Conservation (phyloP, 2,797 vertebrate species). For the Hozukius guyotensis region DNA sequence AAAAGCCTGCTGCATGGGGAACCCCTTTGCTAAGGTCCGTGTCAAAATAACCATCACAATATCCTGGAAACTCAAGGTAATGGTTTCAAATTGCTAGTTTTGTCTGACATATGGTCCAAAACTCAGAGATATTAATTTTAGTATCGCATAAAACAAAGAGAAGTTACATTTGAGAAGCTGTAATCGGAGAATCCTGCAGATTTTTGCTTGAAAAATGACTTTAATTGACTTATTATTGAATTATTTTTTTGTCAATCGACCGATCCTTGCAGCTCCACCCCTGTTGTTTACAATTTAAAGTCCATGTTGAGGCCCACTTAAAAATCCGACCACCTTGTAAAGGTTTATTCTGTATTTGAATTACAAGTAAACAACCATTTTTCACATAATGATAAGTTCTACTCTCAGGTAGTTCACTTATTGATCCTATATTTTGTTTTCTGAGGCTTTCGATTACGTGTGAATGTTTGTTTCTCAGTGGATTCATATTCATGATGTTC, state of each 20-base stretch:
- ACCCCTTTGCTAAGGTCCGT: too few species aligned
- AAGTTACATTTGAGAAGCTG: too few species aligned
- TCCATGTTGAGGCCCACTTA: neutral
- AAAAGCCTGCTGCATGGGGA: too few species aligned
- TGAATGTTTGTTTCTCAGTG: neutral
- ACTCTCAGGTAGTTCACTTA: constrained; percentile 22
- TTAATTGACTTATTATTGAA: neutral
- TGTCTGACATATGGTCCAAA: too few species aligned
- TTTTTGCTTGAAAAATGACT: too few species aligned
- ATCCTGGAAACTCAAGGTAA: too few species aligned
- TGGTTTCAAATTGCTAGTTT: too few species aligned
- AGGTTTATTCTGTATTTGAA: neutral
- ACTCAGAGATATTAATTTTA: too few species aligned
- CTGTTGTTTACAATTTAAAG: neutral
- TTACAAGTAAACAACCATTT: neutral
- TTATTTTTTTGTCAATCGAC: neutral
- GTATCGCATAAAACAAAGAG: too few species aligned
- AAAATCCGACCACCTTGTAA: neutral
- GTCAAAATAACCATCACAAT: too few species aligned
- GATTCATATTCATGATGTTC: neutral
- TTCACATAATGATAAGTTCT: neutral
- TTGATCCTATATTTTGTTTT: neutral
- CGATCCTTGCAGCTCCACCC: neutral
- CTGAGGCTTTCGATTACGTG: neutral
- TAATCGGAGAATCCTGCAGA: too few species aligned